phyloP scores from a whole-genome alignment of 92 coral and sea anemone species.

The Epizoanthus illoricatus region DNA sequence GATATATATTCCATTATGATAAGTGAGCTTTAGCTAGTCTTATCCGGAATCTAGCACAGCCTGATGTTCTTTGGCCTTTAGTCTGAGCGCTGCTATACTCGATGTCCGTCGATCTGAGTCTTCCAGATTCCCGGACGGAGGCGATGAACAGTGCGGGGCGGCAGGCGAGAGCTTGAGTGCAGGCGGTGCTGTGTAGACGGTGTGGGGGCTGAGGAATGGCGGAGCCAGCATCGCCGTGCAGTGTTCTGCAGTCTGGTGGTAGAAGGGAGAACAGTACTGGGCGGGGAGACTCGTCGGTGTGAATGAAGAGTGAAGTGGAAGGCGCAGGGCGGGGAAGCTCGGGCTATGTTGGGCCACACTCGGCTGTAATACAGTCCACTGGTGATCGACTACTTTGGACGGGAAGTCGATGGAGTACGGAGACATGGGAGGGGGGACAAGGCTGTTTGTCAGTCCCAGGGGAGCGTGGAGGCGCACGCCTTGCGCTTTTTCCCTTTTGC shows the following conservation, averaged over 20 bases:
- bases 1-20: background rate
- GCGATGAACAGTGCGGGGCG: conserved; percentile 57
- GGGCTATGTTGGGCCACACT: conserved; percentile 46
- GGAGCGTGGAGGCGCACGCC: conserved; percentile 94
- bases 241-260: conserved; percentile 41
- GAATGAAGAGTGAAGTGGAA: conserved; percentile 69
- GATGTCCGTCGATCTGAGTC: conserved; percentile 80
- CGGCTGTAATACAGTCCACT: conserved; percentile 55
- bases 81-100: conserved; percentile 87
- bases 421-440: conserved; percentile 77
- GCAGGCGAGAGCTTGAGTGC: conserved; percentile 61
- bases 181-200: conserved; percentile 55
- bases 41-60: conserved; percentile 45
- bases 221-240: conserved; percentile 54
- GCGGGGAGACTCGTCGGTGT: conserved; percentile 34
- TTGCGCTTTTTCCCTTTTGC: conserved; percentile 86
- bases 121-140: conserved; percentile 52
- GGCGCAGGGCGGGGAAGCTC: conserved; percentile 73
- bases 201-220: conserved; percentile 51
- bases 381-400: conserved; percentile 56
- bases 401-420: conserved; percentile 63
- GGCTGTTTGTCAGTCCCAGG: conserved; percentile 67
- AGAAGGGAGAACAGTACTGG: conserved; percentile 47
- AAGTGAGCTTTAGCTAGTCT: conserved; percentile 16
- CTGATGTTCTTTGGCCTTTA: conserved; percentile 85